These are phyloP conservation scores for Synchiropus splendidus DNA, from an alignment of 2,113 vertebrate genomes.

Conservation along the genomic window DNA sequence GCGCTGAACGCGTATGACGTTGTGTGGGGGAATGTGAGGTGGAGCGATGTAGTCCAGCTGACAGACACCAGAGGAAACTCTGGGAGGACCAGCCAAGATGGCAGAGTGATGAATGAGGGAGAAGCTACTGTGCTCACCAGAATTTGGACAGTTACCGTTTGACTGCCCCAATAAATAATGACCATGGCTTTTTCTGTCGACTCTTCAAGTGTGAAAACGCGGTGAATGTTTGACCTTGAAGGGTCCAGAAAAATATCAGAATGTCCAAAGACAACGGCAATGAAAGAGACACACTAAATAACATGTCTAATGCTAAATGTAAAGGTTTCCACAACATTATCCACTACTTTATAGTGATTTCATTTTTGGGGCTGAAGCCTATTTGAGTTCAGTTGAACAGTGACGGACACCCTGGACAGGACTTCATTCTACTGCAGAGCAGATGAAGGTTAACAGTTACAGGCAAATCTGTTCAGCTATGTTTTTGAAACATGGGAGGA, in stretches of 20 bases:
- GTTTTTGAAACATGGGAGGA: no score
- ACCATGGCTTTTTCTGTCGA: conserved; percentile 20
- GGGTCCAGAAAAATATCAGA: conserved; percentile 3
- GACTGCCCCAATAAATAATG: conserved; percentile 31
- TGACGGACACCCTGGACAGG: no score
- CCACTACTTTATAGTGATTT: no score
- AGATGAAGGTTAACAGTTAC: no score
- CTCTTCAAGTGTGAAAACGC: conserved; percentile 13
- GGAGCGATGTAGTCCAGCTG: conserved; percentile 39
- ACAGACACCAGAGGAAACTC: conserved; percentile 52
- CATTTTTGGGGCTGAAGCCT: no score
- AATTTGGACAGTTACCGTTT: conserved; percentile 41
- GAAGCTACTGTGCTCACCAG: conserved; percentile 29
- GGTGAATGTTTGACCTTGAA: conserved; percentile 19
- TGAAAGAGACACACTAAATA: no score
- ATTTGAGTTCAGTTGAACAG: no score
- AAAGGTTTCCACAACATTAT: no score
- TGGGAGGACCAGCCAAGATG: conserved; percentile 58
- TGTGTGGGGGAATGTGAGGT: conserved; percentile 35
- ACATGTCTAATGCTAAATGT: no score
- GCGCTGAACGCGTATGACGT: conserved; percentile 54
- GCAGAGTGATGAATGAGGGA: conserved; percentile 43
- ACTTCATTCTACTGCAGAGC: no score
- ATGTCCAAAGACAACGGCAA: no score
- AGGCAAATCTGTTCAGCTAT: no score